Percentiles rank a stretch among this genome's conserved stretches.
phyloP scores from a whole-genome alignment of 2,113 vertebrate species.

The Pristiophorus japonicus region DNA sequence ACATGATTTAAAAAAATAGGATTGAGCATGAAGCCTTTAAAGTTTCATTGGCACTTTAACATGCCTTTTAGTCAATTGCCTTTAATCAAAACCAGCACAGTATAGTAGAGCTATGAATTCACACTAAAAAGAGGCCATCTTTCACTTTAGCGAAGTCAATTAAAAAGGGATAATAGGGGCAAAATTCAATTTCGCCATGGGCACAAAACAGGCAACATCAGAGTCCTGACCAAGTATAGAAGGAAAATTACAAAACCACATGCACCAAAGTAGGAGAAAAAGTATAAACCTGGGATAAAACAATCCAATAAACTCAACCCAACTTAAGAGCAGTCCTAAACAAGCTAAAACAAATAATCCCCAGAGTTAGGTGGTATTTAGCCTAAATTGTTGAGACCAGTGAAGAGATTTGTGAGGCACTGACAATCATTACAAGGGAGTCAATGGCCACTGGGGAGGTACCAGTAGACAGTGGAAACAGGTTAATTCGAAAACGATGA shows the following conservation, averaged over 20 bases:
- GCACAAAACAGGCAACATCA: not conserved
- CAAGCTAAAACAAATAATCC: not conserved
- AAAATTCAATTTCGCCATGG: not conserved
- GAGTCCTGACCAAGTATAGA: not conserved
- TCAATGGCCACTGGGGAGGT: not conserved
- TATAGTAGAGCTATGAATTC: not conserved
- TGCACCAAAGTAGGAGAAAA: not conserved
- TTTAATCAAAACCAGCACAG: not conserved
- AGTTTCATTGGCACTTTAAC: not conserved
- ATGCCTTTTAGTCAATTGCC: not conserved
- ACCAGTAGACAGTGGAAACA: not conserved
- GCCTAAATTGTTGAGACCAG: no score
- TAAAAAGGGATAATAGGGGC: not conserved
- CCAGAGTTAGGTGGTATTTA: not conserved
- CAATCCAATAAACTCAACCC: not conserved
- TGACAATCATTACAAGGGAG: no score
- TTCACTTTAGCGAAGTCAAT: not conserved
- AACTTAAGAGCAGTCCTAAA: not conserved
- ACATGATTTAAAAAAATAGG: not conserved
- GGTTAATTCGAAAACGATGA: not conserved
- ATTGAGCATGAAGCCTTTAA: not conserved
- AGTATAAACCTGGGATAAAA: not conserved
- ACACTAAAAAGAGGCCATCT: not conserved
- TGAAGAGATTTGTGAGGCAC: not conserved
- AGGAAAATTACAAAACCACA: not conserved